These are phyloP conservation scores for Castor canadensis DNA, from an alignment of 2,113 vertebrate genomes.

Conservation along the genomic window DNA sequence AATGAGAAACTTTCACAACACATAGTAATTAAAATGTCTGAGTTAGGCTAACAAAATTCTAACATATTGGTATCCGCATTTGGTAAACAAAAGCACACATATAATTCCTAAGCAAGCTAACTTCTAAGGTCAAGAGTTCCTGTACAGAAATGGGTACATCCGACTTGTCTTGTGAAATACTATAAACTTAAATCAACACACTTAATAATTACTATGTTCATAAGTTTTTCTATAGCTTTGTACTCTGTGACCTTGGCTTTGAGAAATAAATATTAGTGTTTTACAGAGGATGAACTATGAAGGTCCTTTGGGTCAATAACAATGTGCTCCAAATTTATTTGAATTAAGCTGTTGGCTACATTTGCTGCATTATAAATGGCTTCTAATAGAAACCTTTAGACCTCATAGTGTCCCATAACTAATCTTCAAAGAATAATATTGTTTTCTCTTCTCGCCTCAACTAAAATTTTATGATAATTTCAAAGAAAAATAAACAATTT, in stretches of 20 bases:
- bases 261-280: constrained; percentile 34
- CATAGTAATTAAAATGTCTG: background rate
- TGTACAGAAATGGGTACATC: background rate
- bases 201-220: background rate
- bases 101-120: background rate
- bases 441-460: background rate
- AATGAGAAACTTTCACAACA: background rate
- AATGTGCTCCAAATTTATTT: background rate
- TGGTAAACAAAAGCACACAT: background rate
- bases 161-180: background rate
- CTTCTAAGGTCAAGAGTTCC: background rate
- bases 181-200: background rate
- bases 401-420: background rate
- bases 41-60: background rate
- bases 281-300: background rate
- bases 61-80: background rate
- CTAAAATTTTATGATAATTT: background rate
- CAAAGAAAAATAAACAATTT: background rate
- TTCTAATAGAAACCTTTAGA: background rate
- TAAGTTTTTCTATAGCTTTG: background rate
- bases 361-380: background rate
- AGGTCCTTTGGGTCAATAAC: background rate
- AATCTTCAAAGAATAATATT: background rate
- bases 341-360: background rate
- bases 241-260: background rate